These are phyloP conservation scores for Epizoanthus rinbou DNA, from an alignment of 92 coral and sea anemone species.

Conservation along the genomic window DNA sequence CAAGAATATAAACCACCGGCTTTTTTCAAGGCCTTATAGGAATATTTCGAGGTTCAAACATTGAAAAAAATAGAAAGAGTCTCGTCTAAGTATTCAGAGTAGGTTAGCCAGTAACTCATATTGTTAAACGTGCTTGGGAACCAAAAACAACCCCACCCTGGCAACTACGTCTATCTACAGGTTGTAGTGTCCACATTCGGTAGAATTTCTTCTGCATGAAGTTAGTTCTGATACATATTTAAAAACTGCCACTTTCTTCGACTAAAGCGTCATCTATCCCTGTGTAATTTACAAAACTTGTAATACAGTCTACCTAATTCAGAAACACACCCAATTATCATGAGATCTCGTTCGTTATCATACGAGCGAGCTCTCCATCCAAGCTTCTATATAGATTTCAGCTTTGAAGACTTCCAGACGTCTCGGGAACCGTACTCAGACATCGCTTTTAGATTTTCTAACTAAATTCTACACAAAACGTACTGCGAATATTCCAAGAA, in stretches of 20 bases:
- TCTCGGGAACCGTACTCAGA: background rate
- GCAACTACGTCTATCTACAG: conserved; percentile 8
- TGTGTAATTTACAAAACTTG: background rate
- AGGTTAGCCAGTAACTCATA: no score
- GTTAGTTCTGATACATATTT: background rate
- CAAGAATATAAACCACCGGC: conserved; percentile 35
- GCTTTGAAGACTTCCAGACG: background rate
- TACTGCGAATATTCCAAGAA: background rate
- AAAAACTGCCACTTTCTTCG: background rate
- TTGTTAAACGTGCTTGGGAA: no score
- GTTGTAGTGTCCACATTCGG: conserved; percentile 21
- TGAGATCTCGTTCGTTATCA: background rate
- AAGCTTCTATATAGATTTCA: background rate
- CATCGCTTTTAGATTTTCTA: background rate
- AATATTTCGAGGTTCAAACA: conserved; percentile 16
- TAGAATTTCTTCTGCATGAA: conserved; percentile 31
- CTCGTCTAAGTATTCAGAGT: background rate
- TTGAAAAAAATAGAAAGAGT: background rate
- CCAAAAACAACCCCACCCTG: conserved; percentile 5
- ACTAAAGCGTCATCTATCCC: background rate
- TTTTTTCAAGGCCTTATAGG: conserved; percentile 19
- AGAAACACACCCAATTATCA: no score
- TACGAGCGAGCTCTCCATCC: background rate
- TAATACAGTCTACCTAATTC: background rate
- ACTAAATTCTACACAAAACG: background rate